phyloP scores from a whole-genome alignment of 2,888 invertebrate genomes.

The Leptarthrus brevirostris region DNA sequence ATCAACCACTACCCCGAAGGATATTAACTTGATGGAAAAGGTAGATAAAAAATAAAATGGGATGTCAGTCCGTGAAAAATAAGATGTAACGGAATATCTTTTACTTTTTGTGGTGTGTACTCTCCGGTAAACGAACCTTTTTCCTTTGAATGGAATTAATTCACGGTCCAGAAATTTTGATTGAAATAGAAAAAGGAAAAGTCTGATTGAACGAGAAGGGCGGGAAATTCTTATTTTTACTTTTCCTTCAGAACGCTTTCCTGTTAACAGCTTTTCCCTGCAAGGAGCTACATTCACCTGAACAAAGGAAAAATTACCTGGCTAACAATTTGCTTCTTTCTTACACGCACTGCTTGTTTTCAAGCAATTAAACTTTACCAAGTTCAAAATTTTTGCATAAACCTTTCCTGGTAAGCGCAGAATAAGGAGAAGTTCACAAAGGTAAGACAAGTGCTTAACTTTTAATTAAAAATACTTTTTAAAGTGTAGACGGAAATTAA shows the following conservation, averaged over 20 bases:
- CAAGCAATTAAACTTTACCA: neutral
- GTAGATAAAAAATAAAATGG: conserved; percentile 29
- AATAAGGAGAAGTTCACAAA: no score
- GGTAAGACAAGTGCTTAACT: no score
- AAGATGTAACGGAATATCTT: conserved; percentile 34
- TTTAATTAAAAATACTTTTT: no score
- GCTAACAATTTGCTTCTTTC: neutral
- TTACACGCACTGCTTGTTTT: neutral
- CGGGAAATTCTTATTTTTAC: conserved; percentile 13
- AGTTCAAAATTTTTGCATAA: neutral
- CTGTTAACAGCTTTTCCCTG: neutral
- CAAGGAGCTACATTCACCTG: neutral
- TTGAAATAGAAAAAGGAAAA: conserved; percentile 38
- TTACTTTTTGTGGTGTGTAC: conserved; percentile 31
- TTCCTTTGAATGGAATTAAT: conserved; percentile 41
- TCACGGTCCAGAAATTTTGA: conserved; percentile 42
- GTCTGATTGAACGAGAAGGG: conserved; percentile 10
- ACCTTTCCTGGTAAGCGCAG: no score
- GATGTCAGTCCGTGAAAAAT: conserved; percentile 30
- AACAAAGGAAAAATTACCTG: neutral
- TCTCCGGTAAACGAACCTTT: conserved; percentile 33
- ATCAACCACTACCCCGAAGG: conserved; percentile 4
- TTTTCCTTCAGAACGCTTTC: neutral
- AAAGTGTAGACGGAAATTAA: no score
- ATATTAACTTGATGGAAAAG: conserved; percentile 7